These are phyloP conservation scores for Euthynnus affinis DNA, from an alignment of 2,797 vertebrate genomes.

Conservation along the genomic window DNA sequence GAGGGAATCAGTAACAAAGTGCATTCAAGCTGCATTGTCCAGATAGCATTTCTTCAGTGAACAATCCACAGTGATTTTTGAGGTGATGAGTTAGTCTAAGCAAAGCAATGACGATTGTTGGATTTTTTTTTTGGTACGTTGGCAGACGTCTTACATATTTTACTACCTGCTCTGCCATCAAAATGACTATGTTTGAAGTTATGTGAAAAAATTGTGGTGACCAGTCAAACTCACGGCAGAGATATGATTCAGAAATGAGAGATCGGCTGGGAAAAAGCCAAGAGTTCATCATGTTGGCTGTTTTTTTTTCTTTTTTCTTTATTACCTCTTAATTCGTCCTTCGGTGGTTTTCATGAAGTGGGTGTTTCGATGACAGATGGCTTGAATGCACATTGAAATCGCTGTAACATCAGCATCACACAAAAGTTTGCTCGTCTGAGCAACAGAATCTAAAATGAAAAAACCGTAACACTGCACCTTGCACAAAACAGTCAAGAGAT, in stretches of 20 bases:
- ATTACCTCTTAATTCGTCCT: constrained; percentile 31
- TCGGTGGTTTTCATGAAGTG: constrained; percentile 23
- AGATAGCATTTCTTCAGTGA: constrained; percentile 71
- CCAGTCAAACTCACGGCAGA: constrained; percentile 27
- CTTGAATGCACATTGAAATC: constrained; percentile 72
- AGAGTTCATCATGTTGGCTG: constrained; percentile 15
- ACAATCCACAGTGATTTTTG: constrained; percentile 73
- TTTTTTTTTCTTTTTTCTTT: constrained; percentile 15
- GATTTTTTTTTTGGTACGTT: constrained; percentile 78
- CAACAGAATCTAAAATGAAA: constrained; percentile 58
- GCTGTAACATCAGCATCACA: constrained; percentile 48
- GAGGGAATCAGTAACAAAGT: constrained; percentile 77
- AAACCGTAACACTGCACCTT: constrained; percentile 74
- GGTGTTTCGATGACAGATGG: constrained; percentile 43
- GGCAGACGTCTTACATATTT: constrained; percentile 53
- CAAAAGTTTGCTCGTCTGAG: constrained; percentile 61
- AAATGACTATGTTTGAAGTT: constrained; percentile 30
- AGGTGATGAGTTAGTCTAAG: constrained; percentile 46
- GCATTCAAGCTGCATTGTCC: constrained; percentile 81
- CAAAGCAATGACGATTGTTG: constrained; percentile 51
- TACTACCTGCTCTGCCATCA: constrained; percentile 31
- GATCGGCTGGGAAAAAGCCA: not conserved
- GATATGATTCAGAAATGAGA: not conserved
- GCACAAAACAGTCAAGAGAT: constrained; percentile 83
- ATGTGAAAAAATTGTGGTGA: constrained; percentile 17